These are phyloP conservation scores for Rousettus madagascariensis DNA, from an alignment of 2,797 vertebrate genomes.

Conservation along the genomic window DNA sequence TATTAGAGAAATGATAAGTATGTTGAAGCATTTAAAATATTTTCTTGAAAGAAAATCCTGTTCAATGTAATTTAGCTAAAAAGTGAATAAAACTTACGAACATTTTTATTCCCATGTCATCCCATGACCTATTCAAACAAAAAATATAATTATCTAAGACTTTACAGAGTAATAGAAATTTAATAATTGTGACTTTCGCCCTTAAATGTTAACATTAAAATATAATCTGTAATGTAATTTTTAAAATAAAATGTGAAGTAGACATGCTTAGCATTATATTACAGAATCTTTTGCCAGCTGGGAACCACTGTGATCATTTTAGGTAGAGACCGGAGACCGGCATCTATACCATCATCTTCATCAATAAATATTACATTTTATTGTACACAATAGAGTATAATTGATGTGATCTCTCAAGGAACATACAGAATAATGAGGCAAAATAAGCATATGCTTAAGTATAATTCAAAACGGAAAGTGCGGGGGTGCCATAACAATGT, in stretches of 20 bases:
- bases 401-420: neutral
- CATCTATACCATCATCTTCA: neutral
- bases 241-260: conserved; percentile 3
- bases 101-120: neutral
- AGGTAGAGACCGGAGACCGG: neutral
- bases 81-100: conserved; percentile 6
- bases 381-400: neutral
- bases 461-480: neutral
- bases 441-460: neutral
- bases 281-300: neutral
- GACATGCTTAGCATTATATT: neutral
- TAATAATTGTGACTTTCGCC: conserved; percentile 9
- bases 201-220: conserved; percentile 20
- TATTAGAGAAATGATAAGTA: neutral
- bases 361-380: conserved; percentile 24
- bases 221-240: conserved; percentile 30
- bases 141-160: conserved; percentile 22
- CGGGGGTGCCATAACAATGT: neutral
- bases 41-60: neutral
- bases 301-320: neutral
- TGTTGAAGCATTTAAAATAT: conserved; percentile 29
- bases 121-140: neutral
- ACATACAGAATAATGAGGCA: neutral
- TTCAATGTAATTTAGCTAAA: conserved; percentile 33
- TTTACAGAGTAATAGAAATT: conserved; percentile 49